Conservation (phyloP, 2,113 vertebrate genomes). For the Paralichthys olivaceus region DNA sequence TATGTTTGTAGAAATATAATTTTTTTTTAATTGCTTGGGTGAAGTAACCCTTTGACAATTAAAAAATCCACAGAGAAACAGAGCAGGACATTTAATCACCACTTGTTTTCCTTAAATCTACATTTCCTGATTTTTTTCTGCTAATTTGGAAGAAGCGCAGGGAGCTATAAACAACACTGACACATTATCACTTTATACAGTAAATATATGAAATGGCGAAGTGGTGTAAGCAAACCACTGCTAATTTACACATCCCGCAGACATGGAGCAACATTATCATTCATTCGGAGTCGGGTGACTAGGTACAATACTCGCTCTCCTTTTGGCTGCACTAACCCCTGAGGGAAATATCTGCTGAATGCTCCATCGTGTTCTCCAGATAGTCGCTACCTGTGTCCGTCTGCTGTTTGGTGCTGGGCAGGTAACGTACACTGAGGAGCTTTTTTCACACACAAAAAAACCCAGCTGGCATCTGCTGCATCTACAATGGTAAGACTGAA, state of each 20-base stretch:
- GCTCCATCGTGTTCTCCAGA: neutral
- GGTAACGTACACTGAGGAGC: neutral
- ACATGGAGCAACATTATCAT: neutral
- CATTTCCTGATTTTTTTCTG: no score
- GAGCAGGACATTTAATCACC: neutral
- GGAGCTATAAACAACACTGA: no score
- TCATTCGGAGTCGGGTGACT: neutral
- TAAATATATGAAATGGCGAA: no score
- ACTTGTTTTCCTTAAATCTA: slow-evolving; percentile 2
- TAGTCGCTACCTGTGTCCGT: neutral
- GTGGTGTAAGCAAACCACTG: no score
- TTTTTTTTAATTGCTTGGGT: neutral
- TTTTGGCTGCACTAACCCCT: neutral
- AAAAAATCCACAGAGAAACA: neutral
- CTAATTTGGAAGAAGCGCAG: no score
- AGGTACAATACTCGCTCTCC: neutral
- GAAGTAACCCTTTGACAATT: neutral
- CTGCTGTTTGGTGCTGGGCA: neutral
- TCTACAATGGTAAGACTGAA: neutral
- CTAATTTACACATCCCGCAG: neutral
- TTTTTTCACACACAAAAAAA: neutral
- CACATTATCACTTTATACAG: no score
- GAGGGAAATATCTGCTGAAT: neutral
- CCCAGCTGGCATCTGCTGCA: neutral
- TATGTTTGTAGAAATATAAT: neutral